These are phyloP conservation scores for Cyphomyrmex costatus DNA, from an alignment of 1,140 invertebrate genomes.

Conservation along the genomic window DNA sequence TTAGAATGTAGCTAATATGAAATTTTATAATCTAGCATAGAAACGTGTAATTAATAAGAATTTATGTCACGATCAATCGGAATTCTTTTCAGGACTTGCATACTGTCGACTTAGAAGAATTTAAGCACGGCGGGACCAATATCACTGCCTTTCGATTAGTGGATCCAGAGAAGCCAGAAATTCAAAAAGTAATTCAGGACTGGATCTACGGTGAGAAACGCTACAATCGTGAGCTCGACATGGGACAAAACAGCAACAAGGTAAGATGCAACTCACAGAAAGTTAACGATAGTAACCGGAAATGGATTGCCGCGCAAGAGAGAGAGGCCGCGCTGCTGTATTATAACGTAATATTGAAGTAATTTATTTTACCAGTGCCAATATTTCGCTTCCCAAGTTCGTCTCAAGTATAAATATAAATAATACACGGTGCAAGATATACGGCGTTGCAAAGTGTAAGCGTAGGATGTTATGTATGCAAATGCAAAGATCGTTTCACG, in stretches of 20 bases:
- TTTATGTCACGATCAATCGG: slow-evolving; percentile 60
- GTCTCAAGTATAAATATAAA: slow-evolving; percentile 53
- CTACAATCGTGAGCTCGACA: slow-evolving; percentile 89
- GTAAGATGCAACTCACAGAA: slow-evolving; percentile 79
- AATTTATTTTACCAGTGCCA: slow-evolving; percentile 30
- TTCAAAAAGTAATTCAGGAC: slow-evolving; percentile 92
- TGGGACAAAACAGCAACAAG: slow-evolving; percentile 88
- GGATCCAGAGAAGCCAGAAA: slow-evolving; percentile 91
- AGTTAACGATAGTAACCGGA: neutral
- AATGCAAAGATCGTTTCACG: slow-evolving; percentile 67
- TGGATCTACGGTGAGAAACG: slow-evolving; percentile 91
- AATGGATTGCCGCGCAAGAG: slow-evolving; percentile 9
- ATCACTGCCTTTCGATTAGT: slow-evolving; percentile 96
- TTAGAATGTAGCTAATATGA: slow-evolving; percentile 11
- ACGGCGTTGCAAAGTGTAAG: slow-evolving; percentile 33
- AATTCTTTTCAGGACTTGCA: slow-evolving; percentile 92
- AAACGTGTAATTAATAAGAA: slow-evolving; percentile 2
- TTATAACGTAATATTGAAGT: slow-evolving; percentile 18
- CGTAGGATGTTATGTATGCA: slow-evolving; percentile 63
- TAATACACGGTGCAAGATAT: slow-evolving; percentile 42
- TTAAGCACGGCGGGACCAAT: slow-evolving; percentile 97
- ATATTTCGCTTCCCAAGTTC: slow-evolving; percentile 46
- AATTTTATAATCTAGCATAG: slow-evolving; percentile 12
- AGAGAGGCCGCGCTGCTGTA: neutral
- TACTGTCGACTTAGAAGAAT: slow-evolving; percentile 96